phyloP scores from a whole-genome alignment of 1,140 invertebrate species.

The Drosophila rufa region DNA sequence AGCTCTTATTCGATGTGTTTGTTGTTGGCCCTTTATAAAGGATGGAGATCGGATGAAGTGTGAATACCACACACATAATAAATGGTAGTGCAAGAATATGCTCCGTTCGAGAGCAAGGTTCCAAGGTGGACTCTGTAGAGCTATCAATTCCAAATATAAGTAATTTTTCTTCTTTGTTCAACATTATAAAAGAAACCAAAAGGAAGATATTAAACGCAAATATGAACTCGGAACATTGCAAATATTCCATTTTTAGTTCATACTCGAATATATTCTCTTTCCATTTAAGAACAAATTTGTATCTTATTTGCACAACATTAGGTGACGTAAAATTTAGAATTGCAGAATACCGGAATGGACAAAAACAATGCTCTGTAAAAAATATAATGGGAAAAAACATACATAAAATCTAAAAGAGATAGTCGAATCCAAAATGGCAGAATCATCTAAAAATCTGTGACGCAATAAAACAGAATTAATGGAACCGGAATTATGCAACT shows the following conservation, averaged over 20 bases:
- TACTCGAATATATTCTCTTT: background rate
- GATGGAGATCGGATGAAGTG: conserved; percentile 36
- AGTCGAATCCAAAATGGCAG: conserved; percentile 37
- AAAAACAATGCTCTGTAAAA: conserved; percentile 24
- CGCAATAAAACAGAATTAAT: conserved; percentile 81
- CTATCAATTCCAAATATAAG: background rate
- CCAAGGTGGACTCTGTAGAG: background rate
- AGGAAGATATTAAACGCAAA: background rate
- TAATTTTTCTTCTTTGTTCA: background rate
- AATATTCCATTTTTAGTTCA: background rate
- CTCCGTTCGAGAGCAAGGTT: background rate
- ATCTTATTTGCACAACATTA: conserved; percentile 49
- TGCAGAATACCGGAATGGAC: conserved; percentile 16
- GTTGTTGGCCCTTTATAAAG: conserved; percentile 33
- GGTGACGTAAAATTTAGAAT: conserved; percentile 57
- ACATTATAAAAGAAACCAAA: background rate
- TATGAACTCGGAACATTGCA: background rate
- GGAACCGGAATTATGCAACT: conserved; percentile 73
- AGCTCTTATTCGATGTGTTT: conserved; percentile 35
- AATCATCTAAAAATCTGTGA: conserved; percentile 77
- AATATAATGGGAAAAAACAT: conserved; percentile 19
- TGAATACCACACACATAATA: conserved; percentile 37
- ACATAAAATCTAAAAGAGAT: conserved; percentile 24
- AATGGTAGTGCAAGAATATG: conserved; percentile 25
- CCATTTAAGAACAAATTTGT: background rate